Evolutionary conservation across 2,113 vertebrate species (phyloP).

Genomic region (Pedionomus torquatus): DNA sequence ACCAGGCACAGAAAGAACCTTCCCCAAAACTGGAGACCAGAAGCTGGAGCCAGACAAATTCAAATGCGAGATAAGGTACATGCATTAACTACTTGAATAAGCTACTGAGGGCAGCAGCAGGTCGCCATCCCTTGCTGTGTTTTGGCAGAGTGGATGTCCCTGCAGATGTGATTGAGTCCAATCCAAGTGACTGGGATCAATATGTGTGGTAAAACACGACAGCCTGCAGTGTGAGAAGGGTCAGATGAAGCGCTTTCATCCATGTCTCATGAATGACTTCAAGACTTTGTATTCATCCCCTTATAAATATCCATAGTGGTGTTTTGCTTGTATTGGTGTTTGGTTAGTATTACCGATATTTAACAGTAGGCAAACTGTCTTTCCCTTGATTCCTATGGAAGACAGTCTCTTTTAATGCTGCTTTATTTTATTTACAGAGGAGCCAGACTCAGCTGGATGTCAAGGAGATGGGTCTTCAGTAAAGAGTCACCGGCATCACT

Average conservation of each 20-base stretch:
- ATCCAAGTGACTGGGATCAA: not conserved
- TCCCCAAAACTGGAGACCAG: not conserved
- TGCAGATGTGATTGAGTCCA: not conserved
- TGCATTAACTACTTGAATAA: not conserved
- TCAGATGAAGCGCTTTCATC: not conserved
- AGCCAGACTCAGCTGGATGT: not conserved
- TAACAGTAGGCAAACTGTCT: not conserved
- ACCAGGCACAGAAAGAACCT: not conserved
- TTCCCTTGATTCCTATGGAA: not conserved
- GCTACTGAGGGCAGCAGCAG: not conserved
- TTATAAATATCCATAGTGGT: not conserved
- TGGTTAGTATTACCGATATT: not conserved
- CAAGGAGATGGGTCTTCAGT: not conserved
- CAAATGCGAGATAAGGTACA: constrained; percentile 10
- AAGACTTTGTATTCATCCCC: not conserved
- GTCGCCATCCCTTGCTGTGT: not conserved
- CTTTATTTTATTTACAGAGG: not conserved
- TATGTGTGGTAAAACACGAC: accelerated
- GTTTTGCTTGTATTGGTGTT: not conserved
- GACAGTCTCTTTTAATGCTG: not conserved
- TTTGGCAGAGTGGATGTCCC: not conserved
- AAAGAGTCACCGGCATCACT: not conserved
- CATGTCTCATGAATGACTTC: not conserved
- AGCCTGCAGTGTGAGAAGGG: not conserved
- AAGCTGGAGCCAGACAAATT: constrained; percentile 24